These are phyloP conservation scores for Pelochelys cantorii DNA, from an alignment of 2,797 vertebrate species.

Conservation along the genomic window DNA sequence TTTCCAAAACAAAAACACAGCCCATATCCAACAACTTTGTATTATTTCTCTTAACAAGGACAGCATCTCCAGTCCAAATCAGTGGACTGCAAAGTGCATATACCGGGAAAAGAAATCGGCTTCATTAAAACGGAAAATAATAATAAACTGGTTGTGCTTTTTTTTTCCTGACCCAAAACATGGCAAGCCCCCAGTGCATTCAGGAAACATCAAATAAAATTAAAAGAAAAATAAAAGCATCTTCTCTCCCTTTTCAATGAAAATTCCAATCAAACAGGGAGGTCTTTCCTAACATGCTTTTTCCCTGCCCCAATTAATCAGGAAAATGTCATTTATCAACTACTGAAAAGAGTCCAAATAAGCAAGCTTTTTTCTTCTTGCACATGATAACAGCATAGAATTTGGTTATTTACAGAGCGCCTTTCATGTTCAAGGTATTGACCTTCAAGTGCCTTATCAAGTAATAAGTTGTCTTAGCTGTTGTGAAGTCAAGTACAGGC, in stretches of 20 bases:
- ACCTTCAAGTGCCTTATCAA: neutral
- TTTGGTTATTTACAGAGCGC: neutral
- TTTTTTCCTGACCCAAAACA: constrained; percentile 61
- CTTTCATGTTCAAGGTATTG: neutral
- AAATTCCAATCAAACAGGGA: neutral
- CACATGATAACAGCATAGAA: neutral
- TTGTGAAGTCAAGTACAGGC: neutral
- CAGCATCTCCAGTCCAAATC: constrained; percentile 64
- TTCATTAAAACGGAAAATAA: constrained; percentile 70
- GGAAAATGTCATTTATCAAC: neutral
- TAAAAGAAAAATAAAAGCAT: neutral
- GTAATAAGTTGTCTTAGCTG: neutral
- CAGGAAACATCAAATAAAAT: constrained; percentile 45
- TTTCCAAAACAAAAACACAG: constrained; percentile 72
- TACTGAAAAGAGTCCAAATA: neutral
- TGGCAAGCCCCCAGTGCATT: constrained; percentile 57
- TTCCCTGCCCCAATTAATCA: neutral
- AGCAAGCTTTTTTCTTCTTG: neutral
- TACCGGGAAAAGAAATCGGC: constrained; percentile 47
- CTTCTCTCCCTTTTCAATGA: constrained; percentile 52
- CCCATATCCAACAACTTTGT: constrained; percentile 56
- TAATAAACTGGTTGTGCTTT: constrained; percentile 55
- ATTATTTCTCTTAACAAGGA: constrained; percentile 73
- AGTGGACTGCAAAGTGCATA: constrained; percentile 64
- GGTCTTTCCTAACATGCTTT: neutral